A percentile compares a stretch with the other conserved stretches of the same genome.
These are phyloP conservation scores for Petaurus breviceps DNA, from an alignment of 2,113 vertebrate species.

Conservation along the genomic window DNA sequence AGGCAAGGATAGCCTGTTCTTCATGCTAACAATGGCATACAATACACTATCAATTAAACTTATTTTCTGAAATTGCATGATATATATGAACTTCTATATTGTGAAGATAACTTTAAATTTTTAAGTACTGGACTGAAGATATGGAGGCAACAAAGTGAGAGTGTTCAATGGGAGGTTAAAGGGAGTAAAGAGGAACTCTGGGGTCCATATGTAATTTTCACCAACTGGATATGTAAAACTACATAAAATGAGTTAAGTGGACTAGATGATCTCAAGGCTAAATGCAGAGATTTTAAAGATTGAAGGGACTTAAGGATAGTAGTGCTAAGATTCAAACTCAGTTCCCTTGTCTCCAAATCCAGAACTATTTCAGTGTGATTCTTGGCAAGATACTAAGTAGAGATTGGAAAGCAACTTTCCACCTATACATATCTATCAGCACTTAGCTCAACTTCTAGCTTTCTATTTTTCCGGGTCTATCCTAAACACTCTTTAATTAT, in stretches of 20 bases:
- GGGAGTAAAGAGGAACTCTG: neutral
- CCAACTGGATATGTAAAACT: neutral
- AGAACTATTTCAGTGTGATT: neutral
- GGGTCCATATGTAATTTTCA: neutral
- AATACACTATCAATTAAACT: neutral
- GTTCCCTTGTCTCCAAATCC: neutral
- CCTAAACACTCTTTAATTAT: neutral
- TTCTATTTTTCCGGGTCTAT: neutral
- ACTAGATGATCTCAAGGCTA: neutral
- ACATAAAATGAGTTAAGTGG: neutral
- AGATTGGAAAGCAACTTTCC: neutral
- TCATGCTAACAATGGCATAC: neutral
- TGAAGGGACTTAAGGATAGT: neutral
- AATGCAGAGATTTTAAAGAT: neutral
- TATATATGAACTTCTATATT: neutral
- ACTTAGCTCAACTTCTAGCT: neutral
- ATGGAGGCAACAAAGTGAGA: neutral
- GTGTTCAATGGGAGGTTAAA: neutral
- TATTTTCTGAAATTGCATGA: neutral
- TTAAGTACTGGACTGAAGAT: neutral
- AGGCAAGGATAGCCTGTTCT: neutral
- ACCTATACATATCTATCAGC: neutral
- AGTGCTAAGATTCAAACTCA: neutral
- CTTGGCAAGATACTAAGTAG: neutral
- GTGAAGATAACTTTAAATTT: neutral